Base-by-base conservation (phyloP, 2,113 vertebrate genomes). In the Melanocharis versteri region DNA sequence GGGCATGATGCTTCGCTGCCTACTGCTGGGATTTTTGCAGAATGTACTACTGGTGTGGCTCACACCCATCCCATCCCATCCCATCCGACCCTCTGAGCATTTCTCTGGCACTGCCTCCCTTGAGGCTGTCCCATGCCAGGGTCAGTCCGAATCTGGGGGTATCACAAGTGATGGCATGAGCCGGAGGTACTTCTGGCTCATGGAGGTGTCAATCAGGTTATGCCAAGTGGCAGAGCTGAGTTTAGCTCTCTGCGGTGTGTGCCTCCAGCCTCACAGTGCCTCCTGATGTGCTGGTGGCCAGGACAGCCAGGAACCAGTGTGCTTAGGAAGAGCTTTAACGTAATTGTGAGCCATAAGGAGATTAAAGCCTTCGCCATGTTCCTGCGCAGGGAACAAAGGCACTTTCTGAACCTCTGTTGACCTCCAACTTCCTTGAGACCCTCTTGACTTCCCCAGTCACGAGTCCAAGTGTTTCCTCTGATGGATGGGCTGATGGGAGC, bases 371-470 rank as follows among this genome's bases (percentile, higher is more conserved):
- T 91, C 0, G 2, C 82, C 88, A 17, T 54, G 61, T 70, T 95
- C 93, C 90, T 79, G 87, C 92, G 90, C 11, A 30, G 73, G 61
- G 80, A 94, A 95, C 92, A 93, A 94, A 95, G 77, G 85, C 28
- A 0, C 58, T 95, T 92, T 86, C 83, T 95, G 92, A 92, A 94
- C 94, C 89, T 81, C 81, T 92, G 50, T 87, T 96, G 95, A 93
- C 91, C 95, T 85, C 57, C 44, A 64, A 7, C 88, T 96, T 94
- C 90, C 94, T 91, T 39, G 37, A 94, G 83, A 93, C 95, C 56
- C 95, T 94, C 83, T 94, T 91, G 90, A 95, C 80, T 83, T 92
- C 23, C 77, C 91, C 0, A 2, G 73, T 92, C 70, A 87, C 0
- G 48, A 91, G 57, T 54, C 57, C 58, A 73, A 94, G 57, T 3